Percentiles rank a stretch among this genome's conserved stretches.
Conservation (phyloP, 2,888 invertebrate species). For the Carpatolechia fugitivella region DNA sequence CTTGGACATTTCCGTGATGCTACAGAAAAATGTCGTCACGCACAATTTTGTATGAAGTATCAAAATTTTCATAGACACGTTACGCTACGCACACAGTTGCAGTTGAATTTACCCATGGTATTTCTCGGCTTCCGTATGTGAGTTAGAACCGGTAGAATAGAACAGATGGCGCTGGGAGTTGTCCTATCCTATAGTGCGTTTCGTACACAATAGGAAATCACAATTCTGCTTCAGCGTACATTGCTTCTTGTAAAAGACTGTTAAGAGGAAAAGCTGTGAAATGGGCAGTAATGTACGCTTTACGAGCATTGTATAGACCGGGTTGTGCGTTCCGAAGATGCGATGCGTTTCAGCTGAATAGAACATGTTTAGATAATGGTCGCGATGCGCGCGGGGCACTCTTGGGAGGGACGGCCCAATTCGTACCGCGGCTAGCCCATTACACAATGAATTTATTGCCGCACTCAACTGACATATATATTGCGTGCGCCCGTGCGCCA, state of each 20-base stretch:
- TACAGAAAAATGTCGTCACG: constrained; percentile 42
- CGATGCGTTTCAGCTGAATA: constrained; percentile 58
- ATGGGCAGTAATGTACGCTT: neutral
- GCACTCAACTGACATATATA: constrained; percentile 66
- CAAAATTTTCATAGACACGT: constrained; percentile 21
- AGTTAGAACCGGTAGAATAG: constrained; percentile 11
- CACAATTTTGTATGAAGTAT: constrained; percentile 36
- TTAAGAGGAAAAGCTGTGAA: too few relatives aligned
- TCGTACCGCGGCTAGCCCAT: constrained; percentile 63
- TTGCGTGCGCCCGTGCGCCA: constrained; percentile 59
- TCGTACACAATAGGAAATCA: too few relatives aligned
- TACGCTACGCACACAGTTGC: constrained; percentile 22
- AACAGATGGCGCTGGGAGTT: constrained; percentile 37
- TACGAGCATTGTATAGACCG: too few relatives aligned
- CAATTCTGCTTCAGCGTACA: too few relatives aligned
- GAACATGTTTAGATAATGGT: constrained; percentile 53
- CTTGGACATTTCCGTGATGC: constrained; percentile 58
- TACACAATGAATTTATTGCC: constrained; percentile 76
- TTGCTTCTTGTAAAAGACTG: too few relatives aligned
- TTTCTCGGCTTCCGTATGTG: constrained; percentile 13
- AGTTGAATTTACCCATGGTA: neutral
- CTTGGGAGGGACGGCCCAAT: constrained; percentile 73
- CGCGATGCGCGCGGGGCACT: constrained; percentile 65
- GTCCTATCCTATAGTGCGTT: constrained; percentile 19
- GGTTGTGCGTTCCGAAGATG: neutral